Evolutionary conservation across 1,140 invertebrate species (phyloP).

Genomic region (Steinernema khuongi): DNA sequence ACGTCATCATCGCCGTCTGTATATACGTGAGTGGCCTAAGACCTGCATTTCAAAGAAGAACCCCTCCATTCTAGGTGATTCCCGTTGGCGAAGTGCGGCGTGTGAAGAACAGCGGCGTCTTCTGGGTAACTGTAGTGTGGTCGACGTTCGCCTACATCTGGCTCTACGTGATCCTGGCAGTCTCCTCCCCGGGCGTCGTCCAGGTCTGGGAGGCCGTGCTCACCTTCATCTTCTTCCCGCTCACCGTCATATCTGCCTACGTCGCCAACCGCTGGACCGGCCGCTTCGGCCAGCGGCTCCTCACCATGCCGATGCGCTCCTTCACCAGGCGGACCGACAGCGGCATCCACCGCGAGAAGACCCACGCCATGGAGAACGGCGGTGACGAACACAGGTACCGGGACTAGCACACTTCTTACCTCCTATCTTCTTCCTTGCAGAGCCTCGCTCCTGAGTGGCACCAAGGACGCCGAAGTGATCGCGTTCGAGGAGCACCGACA

Average conservation of each 20-base stretch:
- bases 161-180: conserved; percentile 60
- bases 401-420: background rate
- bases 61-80: conserved; percentile 58
- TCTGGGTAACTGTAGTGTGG: conserved; percentile 61
- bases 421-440: conserved; percentile 26
- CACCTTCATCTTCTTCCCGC: conserved; percentile 64
- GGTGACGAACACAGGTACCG: conserved; percentile 18
- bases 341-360: conserved; percentile 22
- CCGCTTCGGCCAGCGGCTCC: conserved; percentile 33
- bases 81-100: conserved; percentile 61
- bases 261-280: conserved; percentile 60
- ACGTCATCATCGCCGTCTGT: conserved; percentile 55
- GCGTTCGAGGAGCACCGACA: conserved; percentile 78
- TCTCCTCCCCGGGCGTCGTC: conserved; percentile 57
- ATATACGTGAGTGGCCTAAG: conserved; percentile 34
- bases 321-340: background rate
- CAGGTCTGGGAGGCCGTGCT: conserved; percentile 64
- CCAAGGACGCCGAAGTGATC: conserved; percentile 41
- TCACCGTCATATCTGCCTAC: conserved; percentile 63
- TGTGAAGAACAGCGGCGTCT: conserved; percentile 59
- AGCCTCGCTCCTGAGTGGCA: conserved; percentile 34
- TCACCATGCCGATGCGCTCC: conserved; percentile 19
- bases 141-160: conserved; percentile 63
- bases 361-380: conserved; percentile 43
- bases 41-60: background rate